phyloP scores from a whole-genome alignment of 2,888 invertebrate species.

The Euclidia mi region DNA sequence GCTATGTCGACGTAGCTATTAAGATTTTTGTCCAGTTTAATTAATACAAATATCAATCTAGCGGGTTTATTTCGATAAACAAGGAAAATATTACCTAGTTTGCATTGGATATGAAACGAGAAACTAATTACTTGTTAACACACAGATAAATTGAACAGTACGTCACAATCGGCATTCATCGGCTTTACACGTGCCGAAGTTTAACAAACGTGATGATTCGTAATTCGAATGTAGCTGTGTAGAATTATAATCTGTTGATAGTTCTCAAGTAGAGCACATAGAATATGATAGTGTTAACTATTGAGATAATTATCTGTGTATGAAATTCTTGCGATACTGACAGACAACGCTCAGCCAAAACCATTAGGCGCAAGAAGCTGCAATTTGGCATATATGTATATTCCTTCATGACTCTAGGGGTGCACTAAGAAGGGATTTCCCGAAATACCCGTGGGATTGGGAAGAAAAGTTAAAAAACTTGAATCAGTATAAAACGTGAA shows the following conservation, averaged over 20 bases:
- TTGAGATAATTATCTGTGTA: no score
- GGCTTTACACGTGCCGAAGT: conserved; percentile 28
- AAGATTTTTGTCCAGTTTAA: conserved; percentile 14
- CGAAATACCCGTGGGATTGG: no score
- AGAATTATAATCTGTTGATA: conserved; percentile 6
- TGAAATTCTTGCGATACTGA: no score
- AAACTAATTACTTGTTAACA: conserved; percentile 43
- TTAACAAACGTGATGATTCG: conserved; percentile 36
- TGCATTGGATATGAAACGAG: conserved; percentile 1
- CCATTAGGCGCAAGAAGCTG: no score
- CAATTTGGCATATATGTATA: no score
- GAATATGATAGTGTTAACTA: no score
- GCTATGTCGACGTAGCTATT: conserved; percentile 23
- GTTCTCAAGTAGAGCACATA: background rate
- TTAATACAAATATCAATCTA: conserved; percentile 9
- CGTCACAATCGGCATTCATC: conserved; percentile 30
- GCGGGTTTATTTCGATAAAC: background rate
- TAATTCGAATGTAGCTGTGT: conserved; percentile 22
- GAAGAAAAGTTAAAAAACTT: no score
- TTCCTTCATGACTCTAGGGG: no score
- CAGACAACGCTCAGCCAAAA: no score
- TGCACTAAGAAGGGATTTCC: no score
- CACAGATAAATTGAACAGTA: conserved; percentile 35
- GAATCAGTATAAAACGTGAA: no score
- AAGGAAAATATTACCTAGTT: background rate